These are phyloP conservation scores for Amorpha juglandis DNA, from an alignment of 2,888 invertebrate species.

Conservation along the genomic window DNA sequence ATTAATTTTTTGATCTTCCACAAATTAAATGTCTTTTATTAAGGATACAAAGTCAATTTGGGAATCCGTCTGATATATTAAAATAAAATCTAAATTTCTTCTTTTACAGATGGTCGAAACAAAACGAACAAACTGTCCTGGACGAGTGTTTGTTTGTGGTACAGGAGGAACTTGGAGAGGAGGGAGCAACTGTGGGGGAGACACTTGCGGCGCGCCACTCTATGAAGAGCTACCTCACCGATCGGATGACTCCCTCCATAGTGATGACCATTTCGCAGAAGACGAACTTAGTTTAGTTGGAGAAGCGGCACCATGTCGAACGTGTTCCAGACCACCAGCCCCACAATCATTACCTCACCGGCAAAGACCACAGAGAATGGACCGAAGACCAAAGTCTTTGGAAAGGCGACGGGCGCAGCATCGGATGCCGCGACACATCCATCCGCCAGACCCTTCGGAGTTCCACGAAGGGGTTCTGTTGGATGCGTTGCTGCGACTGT, in stretches of 20 bases:
- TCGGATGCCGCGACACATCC: slow-evolving; percentile 78
- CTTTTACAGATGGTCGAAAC: slow-evolving; percentile 88
- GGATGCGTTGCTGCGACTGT: slow-evolving; percentile 88
- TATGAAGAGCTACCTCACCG: slow-evolving; percentile 91
- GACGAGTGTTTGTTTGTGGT: slow-evolving; percentile 88
- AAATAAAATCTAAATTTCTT: neutral
- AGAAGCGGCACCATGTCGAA: slow-evolving; percentile 77
- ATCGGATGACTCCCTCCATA: slow-evolving; percentile 85
- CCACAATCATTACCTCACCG: slow-evolving; percentile 83
- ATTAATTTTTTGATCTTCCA: neutral
- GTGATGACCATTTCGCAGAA: slow-evolving; percentile 94
- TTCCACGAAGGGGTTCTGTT: slow-evolving; percentile 92
- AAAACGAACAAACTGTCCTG: slow-evolving; percentile 84
- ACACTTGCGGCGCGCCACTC: slow-evolving; percentile 87
- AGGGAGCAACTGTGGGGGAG: slow-evolving; percentile 76
- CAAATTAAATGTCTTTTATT: neutral
- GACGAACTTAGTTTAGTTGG: slow-evolving; percentile 88
- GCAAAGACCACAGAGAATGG: slow-evolving; percentile 84
- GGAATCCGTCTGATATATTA: too few species aligned
- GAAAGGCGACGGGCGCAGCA: slow-evolving; percentile 80
- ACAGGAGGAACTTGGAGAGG: slow-evolving; percentile 83
- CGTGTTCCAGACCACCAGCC: slow-evolving; percentile 79
- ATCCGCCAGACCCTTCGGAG: slow-evolving; percentile 90
- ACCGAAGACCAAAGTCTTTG: slow-evolving; percentile 83
- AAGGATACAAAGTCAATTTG: neutral